Conservation (phyloP, 2,888 invertebrate species). For the Sicus ferrugineus region DNA sequence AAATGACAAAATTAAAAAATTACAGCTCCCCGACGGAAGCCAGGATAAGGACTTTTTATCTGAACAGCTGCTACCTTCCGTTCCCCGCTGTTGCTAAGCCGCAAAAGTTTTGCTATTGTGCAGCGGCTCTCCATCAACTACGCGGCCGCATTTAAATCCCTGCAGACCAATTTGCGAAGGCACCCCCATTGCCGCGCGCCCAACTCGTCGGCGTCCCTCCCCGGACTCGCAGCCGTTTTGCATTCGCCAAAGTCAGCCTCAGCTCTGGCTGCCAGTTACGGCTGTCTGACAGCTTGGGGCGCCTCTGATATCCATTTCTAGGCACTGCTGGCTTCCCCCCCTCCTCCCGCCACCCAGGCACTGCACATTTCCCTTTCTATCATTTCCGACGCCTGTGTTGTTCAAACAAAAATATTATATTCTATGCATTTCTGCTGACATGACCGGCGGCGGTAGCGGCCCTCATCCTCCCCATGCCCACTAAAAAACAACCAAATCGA, state of each 20-base stretch:
- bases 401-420: constrained; percentile 25
- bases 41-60: constrained; percentile 12
- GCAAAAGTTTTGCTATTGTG: background rate
- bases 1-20: constrained; percentile 23
- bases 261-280: background rate
- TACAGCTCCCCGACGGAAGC: constrained; percentile 17
- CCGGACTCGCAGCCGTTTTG: constrained; percentile 1
- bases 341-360: background rate
- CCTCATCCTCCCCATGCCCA: background rate
- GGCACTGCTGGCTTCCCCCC: background rate
- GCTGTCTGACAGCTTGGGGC: background rate
- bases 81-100: background rate
- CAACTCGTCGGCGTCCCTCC: background rate
- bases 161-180: constrained; percentile 18
- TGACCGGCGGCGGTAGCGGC: constrained; percentile 16
- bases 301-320: background rate
- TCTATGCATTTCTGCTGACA: constrained; percentile 30
- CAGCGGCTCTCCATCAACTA: background rate
- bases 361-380: background rate
- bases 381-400: background rate
- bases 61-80: constrained; percentile 10
- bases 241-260: constrained; percentile 18
- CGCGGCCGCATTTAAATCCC: constrained; percentile 20
- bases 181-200: background rate
- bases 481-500: background rate